A percentile compares a stretch with the other conserved stretches of the same genome.
These are phyloP conservation scores for Corynorhinus townsendii DNA, from an alignment of 2,113 vertebrate genomes.

Conservation along the genomic window DNA sequence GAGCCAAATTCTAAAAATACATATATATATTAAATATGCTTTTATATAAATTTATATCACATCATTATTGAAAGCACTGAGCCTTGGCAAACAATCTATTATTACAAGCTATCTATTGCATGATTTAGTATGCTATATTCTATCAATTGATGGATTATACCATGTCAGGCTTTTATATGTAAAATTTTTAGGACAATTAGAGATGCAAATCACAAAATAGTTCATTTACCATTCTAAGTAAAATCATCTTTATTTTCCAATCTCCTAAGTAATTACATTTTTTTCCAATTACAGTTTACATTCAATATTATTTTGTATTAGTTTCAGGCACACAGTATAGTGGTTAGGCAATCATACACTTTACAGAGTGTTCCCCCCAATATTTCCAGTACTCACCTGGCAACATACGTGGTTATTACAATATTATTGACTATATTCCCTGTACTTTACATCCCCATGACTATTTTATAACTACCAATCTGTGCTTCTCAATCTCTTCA, in stretches of 20 bases:
- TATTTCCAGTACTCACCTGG: background rate
- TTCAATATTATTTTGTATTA: background rate
- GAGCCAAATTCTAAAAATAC: background rate
- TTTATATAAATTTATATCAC: constrained; percentile 25
- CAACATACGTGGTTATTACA: background rate
- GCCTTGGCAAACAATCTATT: constrained; percentile 17
- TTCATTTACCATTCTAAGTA: background rate
- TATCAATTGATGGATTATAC: constrained; percentile 25
- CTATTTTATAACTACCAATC: background rate
- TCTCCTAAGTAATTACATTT: background rate
- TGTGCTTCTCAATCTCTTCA: background rate
- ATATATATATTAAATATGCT: background rate
- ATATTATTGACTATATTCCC: background rate
- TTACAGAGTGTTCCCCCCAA: background rate
- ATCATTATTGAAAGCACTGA: constrained; percentile 32
- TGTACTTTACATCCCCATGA: background rate
- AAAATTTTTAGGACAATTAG: constrained; percentile 45
- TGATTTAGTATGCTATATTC: constrained; percentile 38
- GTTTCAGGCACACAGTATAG: background rate
- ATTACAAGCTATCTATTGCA: background rate
- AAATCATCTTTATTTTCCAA: background rate
- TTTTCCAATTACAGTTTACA: background rate
- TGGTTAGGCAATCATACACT: background rate
- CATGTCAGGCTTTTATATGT: constrained; percentile 13
- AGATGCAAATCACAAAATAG: background rate